Evolutionary conservation across 2,113 vertebrate genomes (phyloP).

Genomic region (Cinclus cinclus): DNA sequence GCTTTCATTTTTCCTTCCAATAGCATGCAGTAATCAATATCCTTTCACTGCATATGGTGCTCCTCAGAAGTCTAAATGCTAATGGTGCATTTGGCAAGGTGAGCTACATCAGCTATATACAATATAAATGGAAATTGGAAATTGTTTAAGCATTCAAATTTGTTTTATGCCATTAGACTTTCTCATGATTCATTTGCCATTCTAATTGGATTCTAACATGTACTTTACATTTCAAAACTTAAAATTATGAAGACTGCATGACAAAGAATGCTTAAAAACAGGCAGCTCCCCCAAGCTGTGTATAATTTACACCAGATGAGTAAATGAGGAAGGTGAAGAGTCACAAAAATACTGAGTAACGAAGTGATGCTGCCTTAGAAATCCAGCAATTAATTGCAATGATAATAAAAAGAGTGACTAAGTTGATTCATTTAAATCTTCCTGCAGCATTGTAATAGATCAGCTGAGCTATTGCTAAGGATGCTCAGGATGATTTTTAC

Average conservation of each 20-base stretch:
- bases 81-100: conserved; percentile 44
- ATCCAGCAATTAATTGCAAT: background rate
- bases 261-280: background rate
- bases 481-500: background rate
- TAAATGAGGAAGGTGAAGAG: background rate
- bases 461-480: background rate
- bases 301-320: background rate
- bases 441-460: background rate
- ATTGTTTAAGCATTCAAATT: conserved; percentile 53
- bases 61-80: conserved; percentile 34
- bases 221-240: conserved; percentile 21
- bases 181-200: conserved; percentile 30
- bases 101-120: background rate
- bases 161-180: conserved; percentile 30
- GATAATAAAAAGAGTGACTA: background rate
- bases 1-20: conserved; percentile 7
- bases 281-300: background rate
- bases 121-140: background rate
- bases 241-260: background rate
- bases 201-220: conserved; percentile 37
- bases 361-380: background rate
- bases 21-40: background rate
- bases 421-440: background rate
- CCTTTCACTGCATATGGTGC: background rate
- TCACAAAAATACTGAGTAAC: background rate